These are phyloP conservation scores for Heterodera filipjevi DNA, from an alignment of 2,888 invertebrate genomes.

Conservation along the genomic window DNA sequence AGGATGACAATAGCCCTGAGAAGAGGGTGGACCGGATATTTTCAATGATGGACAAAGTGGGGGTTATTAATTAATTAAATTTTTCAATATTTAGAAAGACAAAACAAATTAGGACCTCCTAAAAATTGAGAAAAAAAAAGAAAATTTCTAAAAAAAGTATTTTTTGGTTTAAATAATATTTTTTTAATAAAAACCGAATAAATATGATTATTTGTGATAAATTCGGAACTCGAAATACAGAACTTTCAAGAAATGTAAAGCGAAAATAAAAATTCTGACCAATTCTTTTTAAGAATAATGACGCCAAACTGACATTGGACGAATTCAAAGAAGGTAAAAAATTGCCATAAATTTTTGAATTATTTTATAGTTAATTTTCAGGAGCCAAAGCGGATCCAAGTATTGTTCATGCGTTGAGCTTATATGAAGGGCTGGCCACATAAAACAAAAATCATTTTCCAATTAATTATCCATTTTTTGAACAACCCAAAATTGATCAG, in stretches of 20 bases:
- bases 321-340: conserved; percentile 82
- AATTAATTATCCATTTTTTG: not conserved
- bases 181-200: too few species aligned
- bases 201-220: too few species aligned
- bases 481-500: too few species aligned
- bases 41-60: conserved; percentile 89
- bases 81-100: not conserved
- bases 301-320: conserved; percentile 90
- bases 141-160: too few species aligned
- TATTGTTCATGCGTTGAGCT: conserved; percentile 87
- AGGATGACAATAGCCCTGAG: conserved; percentile 69
- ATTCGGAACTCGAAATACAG: too few species aligned
- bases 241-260: too few species aligned
- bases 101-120: too few species aligned
- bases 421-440: conserved; percentile 67
- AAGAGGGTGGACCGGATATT: conserved; percentile 97
- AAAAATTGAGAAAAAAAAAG: too few species aligned
- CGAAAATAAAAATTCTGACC: too few species aligned
- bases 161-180: too few species aligned
- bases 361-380: not conserved
- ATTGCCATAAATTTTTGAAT: too few species aligned
- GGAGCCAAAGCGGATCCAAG: conserved; percentile 95
- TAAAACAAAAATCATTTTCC: conserved; percentile 30
- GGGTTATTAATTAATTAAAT: conserved; percentile 2
- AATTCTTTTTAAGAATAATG: conserved; percentile 80